Evolutionary conservation across 1,140 invertebrate species (phyloP).

Genomic region (Varroa destructor): DNA sequence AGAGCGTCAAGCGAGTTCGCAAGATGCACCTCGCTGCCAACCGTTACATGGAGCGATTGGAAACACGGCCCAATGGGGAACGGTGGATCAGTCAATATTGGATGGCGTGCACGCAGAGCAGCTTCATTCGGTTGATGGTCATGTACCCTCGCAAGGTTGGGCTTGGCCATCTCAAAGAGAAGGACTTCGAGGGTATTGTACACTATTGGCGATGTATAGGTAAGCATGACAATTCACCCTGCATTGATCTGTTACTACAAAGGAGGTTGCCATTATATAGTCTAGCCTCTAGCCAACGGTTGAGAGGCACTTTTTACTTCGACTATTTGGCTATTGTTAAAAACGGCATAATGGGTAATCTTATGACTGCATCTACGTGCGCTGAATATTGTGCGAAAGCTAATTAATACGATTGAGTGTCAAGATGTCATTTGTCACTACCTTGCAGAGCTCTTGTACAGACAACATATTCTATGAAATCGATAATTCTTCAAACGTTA

Average conservation of each 20-base stretch:
- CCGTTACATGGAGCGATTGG: conserved; percentile 17
- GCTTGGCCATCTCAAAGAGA: conserved; percentile 43
- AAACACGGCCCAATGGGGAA: conserved; percentile 22
- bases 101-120: conserved; percentile 55
- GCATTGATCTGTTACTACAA: background rate
- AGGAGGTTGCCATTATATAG: too few species aligned
- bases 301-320: too few species aligned
- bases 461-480: too few species aligned
- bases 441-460: too few species aligned
- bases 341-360: too few species aligned
- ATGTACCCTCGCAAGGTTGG: conserved; percentile 53
- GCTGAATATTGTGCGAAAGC: too few species aligned
- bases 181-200: conserved; percentile 55
- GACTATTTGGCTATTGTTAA: too few species aligned
- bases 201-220: conserved; percentile 73
- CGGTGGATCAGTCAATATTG: conserved; percentile 55
- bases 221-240: background rate
- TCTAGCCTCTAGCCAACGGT: too few species aligned
- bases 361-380: too few species aligned
- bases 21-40: conserved; percentile 8
- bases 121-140: conserved; percentile 61
- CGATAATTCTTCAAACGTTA: too few species aligned
- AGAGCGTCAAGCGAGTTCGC: conserved; percentile 7
- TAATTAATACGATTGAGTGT: too few species aligned
- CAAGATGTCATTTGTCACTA: too few species aligned